A percentile compares a stretch with the other conserved stretches of the same genome.
phyloP scores from a whole-genome alignment of 2,113 vertebrate genomes.

The Syrrhaptes paradoxus region DNA sequence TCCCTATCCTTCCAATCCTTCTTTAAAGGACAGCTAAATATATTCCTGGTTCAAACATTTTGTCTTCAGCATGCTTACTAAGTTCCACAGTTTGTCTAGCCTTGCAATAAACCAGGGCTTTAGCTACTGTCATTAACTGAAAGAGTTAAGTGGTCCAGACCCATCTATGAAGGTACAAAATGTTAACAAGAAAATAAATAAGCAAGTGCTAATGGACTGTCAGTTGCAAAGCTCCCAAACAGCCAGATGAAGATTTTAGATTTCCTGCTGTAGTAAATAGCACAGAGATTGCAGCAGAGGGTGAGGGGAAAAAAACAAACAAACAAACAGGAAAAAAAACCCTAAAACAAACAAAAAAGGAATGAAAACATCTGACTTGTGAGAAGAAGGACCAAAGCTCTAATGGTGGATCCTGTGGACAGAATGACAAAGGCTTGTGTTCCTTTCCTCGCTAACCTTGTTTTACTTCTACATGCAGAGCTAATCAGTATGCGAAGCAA shows the following conservation, averaged over 20 bases:
- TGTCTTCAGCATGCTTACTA: not conserved
- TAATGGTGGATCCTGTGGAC: not conserved
- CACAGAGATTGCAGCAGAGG: not conserved
- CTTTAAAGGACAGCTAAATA: not conserved
- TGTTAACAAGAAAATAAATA: not conserved
- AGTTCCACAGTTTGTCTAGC: not conserved
- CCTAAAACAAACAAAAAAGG: not conserved
- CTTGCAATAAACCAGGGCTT: not conserved
- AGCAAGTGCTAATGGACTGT: not conserved
- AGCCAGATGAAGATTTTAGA: not conserved
- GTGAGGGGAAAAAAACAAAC: no score
- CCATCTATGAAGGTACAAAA: not conserved
- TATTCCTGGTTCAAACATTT: not conserved
- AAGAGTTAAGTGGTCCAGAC: not conserved
- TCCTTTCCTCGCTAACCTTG: not conserved
- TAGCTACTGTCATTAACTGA: not conserved
- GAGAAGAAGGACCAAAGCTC: not conserved
- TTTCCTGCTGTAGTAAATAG: not conserved
- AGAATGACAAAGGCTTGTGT: not conserved
- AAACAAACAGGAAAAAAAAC: no score
- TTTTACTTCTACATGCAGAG: not conserved
- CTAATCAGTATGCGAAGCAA: not conserved
- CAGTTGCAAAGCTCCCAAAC: not conserved
- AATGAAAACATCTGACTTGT: not conserved
- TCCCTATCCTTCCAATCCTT: not conserved